Conservation (phyloP, 2,113 vertebrate species). For the Upupa epops region DNA sequence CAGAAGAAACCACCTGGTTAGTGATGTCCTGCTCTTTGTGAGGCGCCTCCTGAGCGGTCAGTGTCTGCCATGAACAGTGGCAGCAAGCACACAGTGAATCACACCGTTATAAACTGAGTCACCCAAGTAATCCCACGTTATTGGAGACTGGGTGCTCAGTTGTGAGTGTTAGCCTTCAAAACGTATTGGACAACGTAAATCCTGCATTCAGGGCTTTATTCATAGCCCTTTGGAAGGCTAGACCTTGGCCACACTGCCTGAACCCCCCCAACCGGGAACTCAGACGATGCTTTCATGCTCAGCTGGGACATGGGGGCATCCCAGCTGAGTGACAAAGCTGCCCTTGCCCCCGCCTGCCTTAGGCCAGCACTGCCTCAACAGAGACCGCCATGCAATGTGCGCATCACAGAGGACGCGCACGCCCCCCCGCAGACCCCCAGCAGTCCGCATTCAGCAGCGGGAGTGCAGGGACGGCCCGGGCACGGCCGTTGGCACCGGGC, state of each 20-base stretch:
- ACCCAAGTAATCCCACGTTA: neutral
- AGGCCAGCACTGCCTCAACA: neutral
- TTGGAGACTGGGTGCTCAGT: neutral
- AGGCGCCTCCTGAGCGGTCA: neutral
- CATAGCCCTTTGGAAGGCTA: neutral
- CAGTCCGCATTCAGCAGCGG: neutral
- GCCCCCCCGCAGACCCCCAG: fast-evolving
- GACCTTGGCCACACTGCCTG: neutral
- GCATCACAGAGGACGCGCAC: neutral
- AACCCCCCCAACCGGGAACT: neutral
- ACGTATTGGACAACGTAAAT: neutral
- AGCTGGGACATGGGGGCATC: neutral
- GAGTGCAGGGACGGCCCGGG: neutral
- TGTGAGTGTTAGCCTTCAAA: neutral
- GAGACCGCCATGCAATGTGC: neutral
- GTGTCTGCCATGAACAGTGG: neutral
- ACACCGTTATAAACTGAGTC: neutral
- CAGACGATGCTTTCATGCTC: neutral
- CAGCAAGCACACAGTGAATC: neutral
- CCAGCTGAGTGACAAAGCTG: neutral
- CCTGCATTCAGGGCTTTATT: neutral
- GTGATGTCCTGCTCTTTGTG: neutral
- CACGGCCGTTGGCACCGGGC: fast-evolving
- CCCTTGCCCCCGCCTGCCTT: neutral
- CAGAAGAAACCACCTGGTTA: neutral